These are phyloP conservation scores for Typhlomys cinereus DNA, from an alignment of 2,113 vertebrate species.

Conservation along the genomic window DNA sequence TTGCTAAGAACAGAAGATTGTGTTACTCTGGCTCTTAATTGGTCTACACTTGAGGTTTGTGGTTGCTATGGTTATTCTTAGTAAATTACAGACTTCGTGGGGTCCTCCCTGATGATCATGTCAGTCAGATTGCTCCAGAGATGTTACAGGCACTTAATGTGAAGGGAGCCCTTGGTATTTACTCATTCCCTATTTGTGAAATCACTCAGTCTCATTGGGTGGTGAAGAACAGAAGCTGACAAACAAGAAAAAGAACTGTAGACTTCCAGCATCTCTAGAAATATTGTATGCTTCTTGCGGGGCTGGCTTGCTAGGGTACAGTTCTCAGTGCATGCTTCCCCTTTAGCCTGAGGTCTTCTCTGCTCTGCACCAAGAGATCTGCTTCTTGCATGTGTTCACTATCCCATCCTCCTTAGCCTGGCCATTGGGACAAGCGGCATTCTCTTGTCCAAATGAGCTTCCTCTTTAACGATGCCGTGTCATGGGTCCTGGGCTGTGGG, in stretches of 20 bases:
- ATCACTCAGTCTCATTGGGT: not conserved
- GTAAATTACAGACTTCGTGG: not conserved
- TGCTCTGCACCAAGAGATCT: not conserved
- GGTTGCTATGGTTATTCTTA: not conserved
- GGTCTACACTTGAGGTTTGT: not conserved
- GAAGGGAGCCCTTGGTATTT: not conserved
- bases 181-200: not conserved
- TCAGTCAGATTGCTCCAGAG: not conserved
- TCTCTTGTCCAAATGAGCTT: not conserved
- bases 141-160: not conserved
- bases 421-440: not conserved
- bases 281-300: not conserved
- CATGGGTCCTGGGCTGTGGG: not conserved
- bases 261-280: not conserved
- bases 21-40: conserved; percentile 8
- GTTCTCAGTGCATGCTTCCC: not conserved
- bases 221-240: not conserved
- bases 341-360: not conserved
- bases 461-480: accelerated
- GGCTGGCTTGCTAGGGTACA: not conserved
- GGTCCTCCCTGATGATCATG: not conserved
- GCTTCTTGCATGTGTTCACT: not conserved
- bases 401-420: not conserved
- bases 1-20: not conserved
- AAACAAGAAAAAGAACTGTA: not conserved